These are phyloP conservation scores for Lethocerus indicus DNA, from an alignment of 1,140 invertebrate species.

Conservation along the genomic window DNA sequence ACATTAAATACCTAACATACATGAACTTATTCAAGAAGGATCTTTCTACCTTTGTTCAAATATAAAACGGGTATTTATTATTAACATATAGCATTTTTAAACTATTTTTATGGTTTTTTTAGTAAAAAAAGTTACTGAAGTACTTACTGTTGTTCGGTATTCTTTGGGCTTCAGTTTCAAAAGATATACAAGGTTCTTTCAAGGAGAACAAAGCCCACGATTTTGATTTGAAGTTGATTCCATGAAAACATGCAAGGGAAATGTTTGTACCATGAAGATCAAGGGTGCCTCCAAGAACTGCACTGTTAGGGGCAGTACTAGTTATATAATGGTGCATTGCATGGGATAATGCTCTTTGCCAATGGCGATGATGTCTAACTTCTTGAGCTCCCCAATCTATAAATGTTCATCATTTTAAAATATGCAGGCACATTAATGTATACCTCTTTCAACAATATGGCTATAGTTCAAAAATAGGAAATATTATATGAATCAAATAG, in stretches of 20 bases:
- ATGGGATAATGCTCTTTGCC: constrained; percentile 63
- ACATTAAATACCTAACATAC: too few species aligned
- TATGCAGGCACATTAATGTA: too few species aligned
- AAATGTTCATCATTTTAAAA: too few species aligned
- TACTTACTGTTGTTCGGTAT: constrained; percentile 44
- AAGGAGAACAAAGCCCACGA: constrained; percentile 92
- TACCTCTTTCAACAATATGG: too few species aligned
- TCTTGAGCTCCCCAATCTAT: constrained; percentile 30
- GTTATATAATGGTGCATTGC: constrained; percentile 58
- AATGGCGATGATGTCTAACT: constrained; percentile 73
- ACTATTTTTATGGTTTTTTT: not conserved
- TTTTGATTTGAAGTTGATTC: constrained; percentile 92
- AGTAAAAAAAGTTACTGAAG: not conserved
- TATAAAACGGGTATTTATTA: not conserved
- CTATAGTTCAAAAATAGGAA: too few species aligned
- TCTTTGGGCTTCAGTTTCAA: constrained; percentile 87
- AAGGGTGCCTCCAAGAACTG: constrained; percentile 84
- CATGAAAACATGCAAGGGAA: constrained; percentile 91
- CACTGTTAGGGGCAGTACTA: constrained; percentile 51
- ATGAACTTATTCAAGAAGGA: too few species aligned
- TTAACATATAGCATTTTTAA: not conserved
- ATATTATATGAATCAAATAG: too few species aligned
- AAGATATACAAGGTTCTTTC: constrained; percentile 85
- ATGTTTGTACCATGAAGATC: constrained; percentile 81
- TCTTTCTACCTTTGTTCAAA: too few species aligned